Conservation (phyloP, 1,140 invertebrate species). For the Diorhabda elongata region DNA sequence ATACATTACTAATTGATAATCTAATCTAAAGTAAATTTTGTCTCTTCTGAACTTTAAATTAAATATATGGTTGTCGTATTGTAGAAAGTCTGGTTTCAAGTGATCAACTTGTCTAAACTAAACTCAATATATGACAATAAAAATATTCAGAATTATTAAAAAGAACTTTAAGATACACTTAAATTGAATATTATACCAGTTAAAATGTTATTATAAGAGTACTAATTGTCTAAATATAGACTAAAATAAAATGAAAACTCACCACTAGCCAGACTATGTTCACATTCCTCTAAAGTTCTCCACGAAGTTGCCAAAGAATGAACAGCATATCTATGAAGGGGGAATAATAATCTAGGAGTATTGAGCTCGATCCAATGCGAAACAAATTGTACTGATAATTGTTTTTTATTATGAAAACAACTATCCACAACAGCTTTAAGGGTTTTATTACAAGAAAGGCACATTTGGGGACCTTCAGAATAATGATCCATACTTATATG, state of each 20-base stretch:
- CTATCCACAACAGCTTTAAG: conserved; percentile 66
- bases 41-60: too few species aligned
- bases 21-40: too few species aligned
- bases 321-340: conserved; percentile 70
- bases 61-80: too few species aligned
- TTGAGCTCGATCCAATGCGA: conserved; percentile 75
- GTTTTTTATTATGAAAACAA: conserved; percentile 74
- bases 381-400: conserved; percentile 68
- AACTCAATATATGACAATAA: too few species aligned
- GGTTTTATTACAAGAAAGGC: conserved; percentile 60
- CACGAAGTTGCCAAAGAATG: conserved; percentile 74
- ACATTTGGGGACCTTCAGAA: conserved; percentile 58
- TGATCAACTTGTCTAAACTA: too few species aligned
- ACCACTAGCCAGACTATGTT: conserved; percentile 51
- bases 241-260: conserved; percentile 1
- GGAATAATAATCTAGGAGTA: conserved; percentile 67
- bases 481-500: conserved; percentile 72
- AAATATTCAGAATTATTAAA: too few species aligned
- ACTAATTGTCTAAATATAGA: too few species aligned
- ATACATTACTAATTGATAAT: too few species aligned
- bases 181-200: too few species aligned
- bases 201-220: too few species aligned
- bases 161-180: too few species aligned
- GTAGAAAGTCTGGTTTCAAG: too few species aligned
- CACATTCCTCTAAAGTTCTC: conserved; percentile 58